Percentiles rank a stretch among this genome's conserved stretches.
phyloP scores from a whole-genome alignment of 2,888 invertebrate genomes.

The Noctua pronuba region DNA sequence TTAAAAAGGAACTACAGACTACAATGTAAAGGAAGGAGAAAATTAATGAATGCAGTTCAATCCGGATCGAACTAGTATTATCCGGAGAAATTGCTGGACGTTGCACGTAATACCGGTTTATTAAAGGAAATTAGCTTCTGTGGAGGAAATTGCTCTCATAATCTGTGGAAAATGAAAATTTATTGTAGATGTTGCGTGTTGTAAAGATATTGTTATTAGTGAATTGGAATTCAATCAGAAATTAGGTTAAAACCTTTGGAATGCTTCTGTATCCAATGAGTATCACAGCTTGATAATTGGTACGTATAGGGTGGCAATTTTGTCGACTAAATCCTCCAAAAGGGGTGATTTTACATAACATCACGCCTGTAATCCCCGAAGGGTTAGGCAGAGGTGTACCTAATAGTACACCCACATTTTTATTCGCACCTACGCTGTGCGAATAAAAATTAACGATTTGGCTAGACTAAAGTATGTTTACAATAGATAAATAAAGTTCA shows the following conservation, averaged over 20 bases:
- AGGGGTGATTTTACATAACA: too few relatives aligned
- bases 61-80: slow-evolving; percentile 49
- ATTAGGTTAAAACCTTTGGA: neutral
- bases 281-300: neutral
- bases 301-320: neutral
- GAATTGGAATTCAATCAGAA: neutral
- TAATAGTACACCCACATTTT: too few relatives aligned
- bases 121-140: slow-evolving; percentile 61
- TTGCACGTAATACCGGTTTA: slow-evolving; percentile 54
- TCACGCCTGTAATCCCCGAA: too few relatives aligned
- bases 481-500: too few relatives aligned
- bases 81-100: slow-evolving; percentile 49
- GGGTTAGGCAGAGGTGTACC: too few relatives aligned
- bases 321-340: neutral
- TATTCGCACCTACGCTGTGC: too few relatives aligned
- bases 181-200: slow-evolving; percentile 17
- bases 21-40: slow-evolving; percentile 30
- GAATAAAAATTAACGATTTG: too few relatives aligned
- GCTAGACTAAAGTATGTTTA: too few relatives aligned
- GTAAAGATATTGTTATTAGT: neutral
- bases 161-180: slow-evolving; percentile 47
- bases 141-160: slow-evolving; percentile 59
- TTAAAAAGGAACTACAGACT: slow-evolving; percentile 17
- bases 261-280: neutral
- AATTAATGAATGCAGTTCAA: slow-evolving; percentile 62